Evolutionary conservation across 1,140 invertebrate genomes (phyloP).

Genomic region (Drosophila neocordata): DNA sequence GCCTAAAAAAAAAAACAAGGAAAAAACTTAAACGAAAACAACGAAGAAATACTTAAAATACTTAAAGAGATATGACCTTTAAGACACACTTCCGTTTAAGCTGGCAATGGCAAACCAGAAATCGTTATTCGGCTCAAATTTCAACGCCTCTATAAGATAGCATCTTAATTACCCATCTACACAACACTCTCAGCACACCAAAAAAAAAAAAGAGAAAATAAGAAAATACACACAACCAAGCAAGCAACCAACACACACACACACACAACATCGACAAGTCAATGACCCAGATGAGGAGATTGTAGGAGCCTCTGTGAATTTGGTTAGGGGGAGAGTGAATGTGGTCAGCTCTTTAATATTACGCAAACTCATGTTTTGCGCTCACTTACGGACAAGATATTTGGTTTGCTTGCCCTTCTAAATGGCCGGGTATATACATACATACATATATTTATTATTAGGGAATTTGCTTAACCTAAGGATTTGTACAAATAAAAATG

Average conservation of each 20-base stretch:
- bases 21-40: background rate
- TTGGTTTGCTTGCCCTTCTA: background rate
- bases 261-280: conserved; percentile 42
- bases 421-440: too few relatives aligned
- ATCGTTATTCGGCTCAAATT: conserved; percentile 58
- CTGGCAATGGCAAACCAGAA: conserved; percentile 27
- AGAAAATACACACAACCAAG: background rate
- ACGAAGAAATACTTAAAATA: background rate
- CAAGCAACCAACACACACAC: background rate
- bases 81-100: conserved; percentile 30
- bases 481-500: too few relatives aligned
- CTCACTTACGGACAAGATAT: conserved; percentile 24
- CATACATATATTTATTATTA: too few relatives aligned
- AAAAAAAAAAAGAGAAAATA: background rate
- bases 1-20: background rate
- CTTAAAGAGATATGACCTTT: conserved; percentile 24
- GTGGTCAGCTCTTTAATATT: conserved; percentile 50
- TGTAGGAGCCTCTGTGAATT: background rate
- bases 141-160: conserved; percentile 56
- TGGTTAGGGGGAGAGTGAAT: conserved; percentile 10
- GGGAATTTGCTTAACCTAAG: too few relatives aligned
- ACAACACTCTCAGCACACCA: background rate
- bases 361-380: conserved; percentile 36
- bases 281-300: conserved; percentile 45
- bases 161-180: conserved; percentile 71